phyloP scores from a whole-genome alignment of 1,140 invertebrate species.

The Brachionus koreanus region DNA sequence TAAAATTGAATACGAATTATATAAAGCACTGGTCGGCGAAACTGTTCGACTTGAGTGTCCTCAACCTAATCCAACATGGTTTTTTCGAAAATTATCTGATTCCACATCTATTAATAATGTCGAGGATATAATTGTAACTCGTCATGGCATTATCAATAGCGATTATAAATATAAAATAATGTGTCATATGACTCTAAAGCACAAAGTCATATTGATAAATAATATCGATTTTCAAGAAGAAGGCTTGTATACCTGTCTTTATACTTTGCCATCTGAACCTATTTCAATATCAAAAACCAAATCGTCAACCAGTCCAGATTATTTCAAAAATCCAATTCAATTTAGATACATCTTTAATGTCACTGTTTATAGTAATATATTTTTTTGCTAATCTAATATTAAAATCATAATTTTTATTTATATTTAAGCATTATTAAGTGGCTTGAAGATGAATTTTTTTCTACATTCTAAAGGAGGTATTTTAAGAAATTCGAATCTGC shows the following conservation, averaged over 20 bases:
- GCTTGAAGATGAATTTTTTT: background rate
- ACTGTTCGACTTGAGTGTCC: slow-evolving; percentile 40
- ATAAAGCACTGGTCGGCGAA: slow-evolving; percentile 39
- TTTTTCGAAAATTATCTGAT: background rate
- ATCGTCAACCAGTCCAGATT: background rate
- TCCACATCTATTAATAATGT: background rate
- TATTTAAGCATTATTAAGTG: background rate
- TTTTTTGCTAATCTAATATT: background rate
- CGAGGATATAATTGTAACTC: slow-evolving; percentile 38
- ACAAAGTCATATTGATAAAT: slow-evolving; percentile 42
- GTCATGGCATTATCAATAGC: slow-evolving; percentile 36
- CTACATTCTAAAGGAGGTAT: background rate
- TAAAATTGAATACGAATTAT: background rate
- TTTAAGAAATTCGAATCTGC: background rate
- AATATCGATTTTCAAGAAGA: slow-evolving; percentile 40
- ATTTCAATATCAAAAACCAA: background rate
- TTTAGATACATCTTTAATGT: slow-evolving; percentile 37
- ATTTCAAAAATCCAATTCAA: background rate
- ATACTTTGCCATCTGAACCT: background rate
- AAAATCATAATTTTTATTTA: background rate
- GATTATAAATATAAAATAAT: slow-evolving; percentile 44
- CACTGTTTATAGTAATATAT: slow-evolving; percentile 38
- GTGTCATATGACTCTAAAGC: slow-evolving; percentile 44
- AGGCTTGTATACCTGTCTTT: slow-evolving; percentile 34
- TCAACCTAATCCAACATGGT: slow-evolving; percentile 36